Evolutionary conservation across 1,140 invertebrate species (phyloP).

Genomic region (Dendrolimus punctatus): DNA sequence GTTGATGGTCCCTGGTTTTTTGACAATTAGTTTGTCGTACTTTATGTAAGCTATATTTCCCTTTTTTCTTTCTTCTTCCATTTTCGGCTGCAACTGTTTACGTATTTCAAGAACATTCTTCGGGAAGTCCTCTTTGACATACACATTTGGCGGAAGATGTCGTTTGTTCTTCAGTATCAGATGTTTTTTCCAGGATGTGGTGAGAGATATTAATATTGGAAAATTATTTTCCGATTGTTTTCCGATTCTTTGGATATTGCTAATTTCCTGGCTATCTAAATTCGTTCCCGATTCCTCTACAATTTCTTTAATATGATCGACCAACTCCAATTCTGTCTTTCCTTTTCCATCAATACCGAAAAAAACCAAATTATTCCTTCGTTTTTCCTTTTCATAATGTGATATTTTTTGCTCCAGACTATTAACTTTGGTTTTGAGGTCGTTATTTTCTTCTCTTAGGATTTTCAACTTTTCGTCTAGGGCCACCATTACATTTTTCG

Average conservation of each 20-base stretch:
- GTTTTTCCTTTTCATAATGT: conserved; percentile 17
- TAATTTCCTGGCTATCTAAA: conserved; percentile 16
- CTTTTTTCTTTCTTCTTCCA: conserved; percentile 14
- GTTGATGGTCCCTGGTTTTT: conserved; percentile 8
- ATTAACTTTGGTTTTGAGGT: conserved; percentile 17
- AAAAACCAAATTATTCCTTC: conserved; percentile 18
- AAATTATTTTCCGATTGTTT: conserved; percentile 11
- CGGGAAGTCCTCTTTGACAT: conserved; percentile 17
- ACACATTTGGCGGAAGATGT: conserved; percentile 13
- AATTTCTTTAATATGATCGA: conserved; percentile 13
- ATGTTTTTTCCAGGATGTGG: conserved; percentile 22
- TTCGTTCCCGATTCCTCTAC: conserved; percentile 10
- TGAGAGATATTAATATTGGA: conserved; percentile 15
- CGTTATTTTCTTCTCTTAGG: conserved; percentile 19
- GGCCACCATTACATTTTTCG: conserved; percentile 21
- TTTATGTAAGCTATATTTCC: conserved; percentile 16
- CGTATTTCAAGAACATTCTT: conserved; percentile 14
- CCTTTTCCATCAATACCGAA: conserved; percentile 22
- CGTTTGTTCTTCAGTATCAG: conserved; percentile 18
- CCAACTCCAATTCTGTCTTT: conserved; percentile 13
- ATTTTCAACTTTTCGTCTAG: conserved; percentile 18
- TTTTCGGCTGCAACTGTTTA: conserved; percentile 8
- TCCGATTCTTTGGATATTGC: conserved; percentile 17
- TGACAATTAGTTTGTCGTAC: conserved; percentile 20
- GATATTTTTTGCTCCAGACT: conserved; percentile 18